phyloP scores from a whole-genome alignment of 30 jellyfish, hydroid and myxozoan genomes.

The Aurelia sp. region DNA sequence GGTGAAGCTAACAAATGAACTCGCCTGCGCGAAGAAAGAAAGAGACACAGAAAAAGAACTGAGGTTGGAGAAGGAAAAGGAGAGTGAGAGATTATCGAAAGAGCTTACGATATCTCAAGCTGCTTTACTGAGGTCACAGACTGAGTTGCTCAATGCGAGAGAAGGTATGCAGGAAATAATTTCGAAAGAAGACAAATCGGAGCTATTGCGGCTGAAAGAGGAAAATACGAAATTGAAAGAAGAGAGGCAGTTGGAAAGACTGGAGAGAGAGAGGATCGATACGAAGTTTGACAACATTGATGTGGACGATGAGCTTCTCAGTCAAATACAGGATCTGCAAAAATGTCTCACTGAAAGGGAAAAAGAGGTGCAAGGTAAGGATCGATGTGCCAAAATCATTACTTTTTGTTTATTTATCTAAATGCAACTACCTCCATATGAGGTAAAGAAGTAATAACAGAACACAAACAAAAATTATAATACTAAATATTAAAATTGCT shows the following conservation, averaged over 20 bases:
- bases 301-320: conserved; percentile 15
- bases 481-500: no score
- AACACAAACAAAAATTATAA: no score
- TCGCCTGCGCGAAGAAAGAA: conserved; percentile 52
- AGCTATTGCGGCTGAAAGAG: neutral
- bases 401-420: no score
- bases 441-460: neutral
- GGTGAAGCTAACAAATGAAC: conserved; percentile 32
- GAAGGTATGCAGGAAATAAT: neutral
- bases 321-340: conserved; percentile 6
- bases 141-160: neutral
- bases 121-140: neutral
- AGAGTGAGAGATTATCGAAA: neutral
- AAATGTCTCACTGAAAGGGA: neutral
- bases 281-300: conserved; percentile 21
- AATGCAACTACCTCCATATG: no score
- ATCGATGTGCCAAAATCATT: neutral
- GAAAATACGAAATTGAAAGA: conserved; percentile 21
- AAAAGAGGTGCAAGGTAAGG: conserved; percentile 9
- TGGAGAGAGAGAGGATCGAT: conserved; percentile 18
- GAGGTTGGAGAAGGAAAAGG: conserved; percentile 10
- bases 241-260: conserved; percentile 49
- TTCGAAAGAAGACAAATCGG: neutral
- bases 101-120: conserved; percentile 2
- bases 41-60: conserved; percentile 41